A percentile compares a stretch with the other conserved stretches of the same genome.
These are phyloP conservation scores for Dendrolimus punctatus DNA, from an alignment of 1,140 invertebrate species.

Conservation along the genomic window DNA sequence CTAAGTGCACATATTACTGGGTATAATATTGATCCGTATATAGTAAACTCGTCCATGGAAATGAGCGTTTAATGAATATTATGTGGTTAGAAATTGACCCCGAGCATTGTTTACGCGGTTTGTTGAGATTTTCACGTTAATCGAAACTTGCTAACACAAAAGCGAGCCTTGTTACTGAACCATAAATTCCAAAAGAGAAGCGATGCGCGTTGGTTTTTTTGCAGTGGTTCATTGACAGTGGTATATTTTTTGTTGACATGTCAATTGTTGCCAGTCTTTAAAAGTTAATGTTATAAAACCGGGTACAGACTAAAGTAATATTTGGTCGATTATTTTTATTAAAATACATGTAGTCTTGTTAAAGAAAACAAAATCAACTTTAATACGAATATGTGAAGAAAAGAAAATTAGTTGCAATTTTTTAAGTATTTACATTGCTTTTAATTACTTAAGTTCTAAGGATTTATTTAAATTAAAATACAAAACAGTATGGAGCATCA, in stretches of 20 bases:
- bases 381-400: too few relatives aligned
- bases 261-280: slow-evolving; percentile 30
- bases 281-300: neutral
- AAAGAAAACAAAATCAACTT: too few relatives aligned
- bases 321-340: too few relatives aligned
- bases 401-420: too few relatives aligned
- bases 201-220: slow-evolving; percentile 67
- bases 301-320: too few relatives aligned
- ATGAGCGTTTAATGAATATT: slow-evolving; percentile 26
- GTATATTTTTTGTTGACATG: slow-evolving; percentile 41
- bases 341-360: too few relatives aligned
- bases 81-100: slow-evolving; percentile 32
- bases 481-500: too few relatives aligned
- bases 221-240: slow-evolving; percentile 53
- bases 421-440: too few relatives aligned
- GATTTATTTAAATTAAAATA: too few relatives aligned
- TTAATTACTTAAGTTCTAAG: too few relatives aligned
- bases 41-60: slow-evolving; percentile 20
- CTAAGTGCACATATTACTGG: slow-evolving; percentile 36
- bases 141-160: slow-evolving; percentile 59
- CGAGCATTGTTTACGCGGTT: slow-evolving; percentile 59
- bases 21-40: slow-evolving; percentile 57
- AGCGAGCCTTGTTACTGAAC: slow-evolving; percentile 68
- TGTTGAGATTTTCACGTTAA: slow-evolving; percentile 26
- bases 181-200: slow-evolving; percentile 72